Base-by-base conservation (phyloP, 2,797 vertebrate genomes). In the Hoplostethus mediterraneus region DNA sequence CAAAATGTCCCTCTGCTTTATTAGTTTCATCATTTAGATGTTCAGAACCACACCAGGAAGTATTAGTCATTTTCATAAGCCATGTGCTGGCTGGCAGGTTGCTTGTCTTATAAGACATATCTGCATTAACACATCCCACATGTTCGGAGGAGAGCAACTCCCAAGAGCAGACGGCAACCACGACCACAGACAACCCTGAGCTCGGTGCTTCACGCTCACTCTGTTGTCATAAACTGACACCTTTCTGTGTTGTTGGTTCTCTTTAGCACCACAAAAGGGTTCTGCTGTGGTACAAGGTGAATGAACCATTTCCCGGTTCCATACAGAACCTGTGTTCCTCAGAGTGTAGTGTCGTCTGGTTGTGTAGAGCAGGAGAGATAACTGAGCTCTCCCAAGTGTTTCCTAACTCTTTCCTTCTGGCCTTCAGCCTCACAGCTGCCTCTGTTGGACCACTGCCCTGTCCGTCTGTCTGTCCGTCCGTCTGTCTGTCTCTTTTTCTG, bases 371-470 rank as follows among this genome's bases (percentile, higher is more conserved):
- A 59, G 62, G 40, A 59, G 0, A 65, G 81, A 73, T 73, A 48
- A 11, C 53, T 17, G 53, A 0, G 63, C 63, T 80, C 67, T 80
- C 75, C 28, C 45, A 69, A 82, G 77, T 67, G 67, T 77, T 84
- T 75, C 74, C 67, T 74, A 77, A 84, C 63, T 63, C 64, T 83
- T 57, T 79, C 48, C 69, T 53, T 21, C 68, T 87, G 85, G 80
- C 80, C 42, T 55, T 54, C 68, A 64, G 78, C 71, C 79, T 79
- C 77, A 73, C 87, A 90, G 88, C 90, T 89, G 85, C 68, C 66
- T 80, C 63, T 55, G 63, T 76, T 83, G 57, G 55, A 84, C 31
- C 76, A 2, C 58, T 54, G 72, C 87, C 68, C 63, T 51, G 3
- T n/a, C n/a, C n/a, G n/a, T 52, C 47, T n/a, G 17, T 48, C 12